phyloP scores from a whole-genome alignment of 2,888 invertebrate genomes.

The Cerceris ruficornis region DNA sequence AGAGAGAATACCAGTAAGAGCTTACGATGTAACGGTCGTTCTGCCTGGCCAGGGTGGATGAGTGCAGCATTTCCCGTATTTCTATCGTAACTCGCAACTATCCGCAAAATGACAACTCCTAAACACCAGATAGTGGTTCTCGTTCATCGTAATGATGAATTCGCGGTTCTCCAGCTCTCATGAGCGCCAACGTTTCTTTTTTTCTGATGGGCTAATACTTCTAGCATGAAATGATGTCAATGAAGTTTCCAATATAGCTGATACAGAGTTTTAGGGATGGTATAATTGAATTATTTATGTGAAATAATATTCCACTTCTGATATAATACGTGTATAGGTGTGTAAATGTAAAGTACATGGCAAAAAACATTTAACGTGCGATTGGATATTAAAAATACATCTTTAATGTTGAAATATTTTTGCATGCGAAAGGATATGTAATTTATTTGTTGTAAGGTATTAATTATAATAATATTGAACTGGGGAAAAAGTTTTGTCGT shows the following conservation, averaged over 20 bases:
- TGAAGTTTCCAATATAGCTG: too few relatives aligned
- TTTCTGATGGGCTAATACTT: background rate
- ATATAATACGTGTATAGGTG: background rate
- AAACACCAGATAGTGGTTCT: slow-evolving; percentile 59
- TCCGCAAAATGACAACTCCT: slow-evolving; percentile 64
- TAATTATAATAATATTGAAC: background rate
- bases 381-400: too few relatives aligned
- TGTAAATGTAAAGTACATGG: too few relatives aligned
- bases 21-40: slow-evolving; percentile 77
- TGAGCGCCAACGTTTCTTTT: background rate
- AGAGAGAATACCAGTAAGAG: slow-evolving; percentile 56
- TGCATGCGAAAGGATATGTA: background rate
- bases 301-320: too few relatives aligned
- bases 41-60: slow-evolving; percentile 79
- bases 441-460: background rate
- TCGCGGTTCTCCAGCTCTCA: slow-evolving; percentile 40
- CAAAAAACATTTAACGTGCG: too few relatives aligned
- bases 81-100: slow-evolving; percentile 72
- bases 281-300: too few relatives aligned
- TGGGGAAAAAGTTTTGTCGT: too few relatives aligned
- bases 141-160: slow-evolving; percentile 29
- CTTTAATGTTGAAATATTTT: background rate
- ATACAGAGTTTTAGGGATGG: background rate
- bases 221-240: too few relatives aligned
- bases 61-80: slow-evolving; percentile 79